Base-by-base conservation (phyloP, 1,140 invertebrate species). In the Andrena cerasifolii region DNA sequence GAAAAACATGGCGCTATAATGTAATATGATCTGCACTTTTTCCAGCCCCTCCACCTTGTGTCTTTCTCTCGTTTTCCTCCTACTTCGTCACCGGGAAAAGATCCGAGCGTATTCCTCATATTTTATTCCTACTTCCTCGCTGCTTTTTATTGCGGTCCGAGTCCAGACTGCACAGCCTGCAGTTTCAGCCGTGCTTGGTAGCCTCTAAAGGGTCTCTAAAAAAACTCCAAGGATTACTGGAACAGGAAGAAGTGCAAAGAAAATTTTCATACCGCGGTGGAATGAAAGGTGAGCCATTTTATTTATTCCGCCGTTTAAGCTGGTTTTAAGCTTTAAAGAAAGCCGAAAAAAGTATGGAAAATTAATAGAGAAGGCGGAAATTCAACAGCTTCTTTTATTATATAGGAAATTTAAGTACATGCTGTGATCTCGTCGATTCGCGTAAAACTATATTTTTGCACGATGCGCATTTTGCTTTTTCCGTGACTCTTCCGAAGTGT, bases 31-130 rank as follows among this genome's bases (percentile, higher is more conserved):
- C 54, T 63, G 40, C 36, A 24, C 43, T 49, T 66, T 54, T 54
- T 51, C 61, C 56, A 7, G 12, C 24, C 40, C 21, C 53, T 51
- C 12, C 43, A 12, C 45, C 45, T 63, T 65, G 40, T 61, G 24
- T 12, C 36, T 67, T 33, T 26, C 56, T 51, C 43, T 73, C 31
- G 49, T 78, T 78, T 67, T 33, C 47, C 53, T 68, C 24, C 16
- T 33, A 58, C 18, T 16, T 24, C 40, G 53, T 47, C 53, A 56
- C 43, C 40, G 45, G 26, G 59, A 47, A 65, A 47, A 71, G 74
- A 82, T 82, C 54, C 67, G 49, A 79, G 56, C 68, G 82, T 82
- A 83, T 83, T 82, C 70, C 80, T 83, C 82, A 83, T 79, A 82
- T 79, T 79, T 82, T 82, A 82, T 82, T 79, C 80, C 51, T 24